phyloP scores from a whole-genome alignment of 2,113 vertebrate genomes.

The Propithecus coquereli region DNA sequence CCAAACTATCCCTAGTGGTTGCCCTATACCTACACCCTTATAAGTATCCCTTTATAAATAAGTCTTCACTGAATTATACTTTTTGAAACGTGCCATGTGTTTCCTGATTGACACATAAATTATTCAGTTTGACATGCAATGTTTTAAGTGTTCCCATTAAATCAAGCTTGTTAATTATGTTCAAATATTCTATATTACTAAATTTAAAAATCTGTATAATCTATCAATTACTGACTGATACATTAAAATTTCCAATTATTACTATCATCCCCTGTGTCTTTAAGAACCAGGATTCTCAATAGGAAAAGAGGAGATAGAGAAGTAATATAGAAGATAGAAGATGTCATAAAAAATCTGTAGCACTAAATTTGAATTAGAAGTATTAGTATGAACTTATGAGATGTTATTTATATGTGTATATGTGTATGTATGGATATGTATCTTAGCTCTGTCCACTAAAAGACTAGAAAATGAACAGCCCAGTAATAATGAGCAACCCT shows the following conservation, averaged over 20 bases:
- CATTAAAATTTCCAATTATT: not conserved
- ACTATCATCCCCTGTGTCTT: not conserved
- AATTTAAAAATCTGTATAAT: not conserved
- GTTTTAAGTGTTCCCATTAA: not conserved
- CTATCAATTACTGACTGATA: constrained; percentile 2
- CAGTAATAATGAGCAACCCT: not conserved
- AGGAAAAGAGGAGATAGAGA: not conserved
- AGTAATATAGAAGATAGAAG: not conserved
- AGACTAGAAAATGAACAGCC: not conserved
- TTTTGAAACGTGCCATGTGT: not conserved
- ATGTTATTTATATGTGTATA: not conserved
- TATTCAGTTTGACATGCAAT: not conserved
- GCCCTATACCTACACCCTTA: not conserved
- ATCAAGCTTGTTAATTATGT: not conserved
- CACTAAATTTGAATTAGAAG: not conserved
- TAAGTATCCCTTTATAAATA: not conserved
- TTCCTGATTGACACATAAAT: not conserved
- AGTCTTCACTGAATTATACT: not conserved
- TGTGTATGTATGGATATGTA: not conserved
- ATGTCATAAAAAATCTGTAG: not conserved
- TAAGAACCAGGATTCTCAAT: not conserved
- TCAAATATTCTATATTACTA: not conserved
- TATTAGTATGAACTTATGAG: not conserved
- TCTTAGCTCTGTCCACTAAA: not conserved
- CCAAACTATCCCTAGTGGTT: not conserved